These are phyloP conservation scores for Cheilosia urbana DNA, from an alignment of 2,888 invertebrate species.

Conservation along the genomic window DNA sequence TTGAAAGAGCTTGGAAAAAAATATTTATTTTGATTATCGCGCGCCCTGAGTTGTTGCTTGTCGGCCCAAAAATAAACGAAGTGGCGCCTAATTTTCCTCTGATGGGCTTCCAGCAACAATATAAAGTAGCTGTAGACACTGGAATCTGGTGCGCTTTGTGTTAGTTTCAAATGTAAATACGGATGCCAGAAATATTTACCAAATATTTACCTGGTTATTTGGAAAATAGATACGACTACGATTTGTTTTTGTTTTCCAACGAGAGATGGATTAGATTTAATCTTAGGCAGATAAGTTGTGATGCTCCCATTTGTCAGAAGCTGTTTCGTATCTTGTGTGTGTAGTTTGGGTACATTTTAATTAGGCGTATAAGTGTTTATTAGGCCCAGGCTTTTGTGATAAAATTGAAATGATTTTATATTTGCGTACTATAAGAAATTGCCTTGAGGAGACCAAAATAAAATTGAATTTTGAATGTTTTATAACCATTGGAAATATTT, in stretches of 20 bases:
- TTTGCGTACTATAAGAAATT: no score
- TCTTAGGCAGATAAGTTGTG: background rate
- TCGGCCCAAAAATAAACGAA: conserved; percentile 61
- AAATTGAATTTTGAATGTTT: no score
- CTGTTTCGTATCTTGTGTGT: no score
- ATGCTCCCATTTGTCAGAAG: background rate
- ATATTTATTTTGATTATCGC: conserved; percentile 67
- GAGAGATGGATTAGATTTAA: background rate
- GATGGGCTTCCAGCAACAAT: conserved; percentile 44
- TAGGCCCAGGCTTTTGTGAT: no score
- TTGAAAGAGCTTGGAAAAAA: conserved; percentile 29
- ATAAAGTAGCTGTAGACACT: background rate
- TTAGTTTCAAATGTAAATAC: conserved; percentile 57
- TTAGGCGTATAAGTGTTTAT: no score
- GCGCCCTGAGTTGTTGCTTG: conserved; percentile 31
- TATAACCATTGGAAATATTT: no score
- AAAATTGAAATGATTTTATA: no score
- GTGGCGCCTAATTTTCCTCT: conserved; percentile 61
- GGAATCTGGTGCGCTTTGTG: conserved; percentile 16
- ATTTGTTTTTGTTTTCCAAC: background rate
- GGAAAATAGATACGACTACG: conserved; percentile 35
- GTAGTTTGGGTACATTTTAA: no score
- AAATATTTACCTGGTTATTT: conserved; percentile 63
- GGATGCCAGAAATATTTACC: conserved; percentile 67
- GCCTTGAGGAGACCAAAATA: no score